A percentile compares a stretch with the other conserved stretches of the same genome.
Evolutionary conservation across 1,140 invertebrate genomes (phyloP).

Genomic region (Bicyclus anynana): DNA sequence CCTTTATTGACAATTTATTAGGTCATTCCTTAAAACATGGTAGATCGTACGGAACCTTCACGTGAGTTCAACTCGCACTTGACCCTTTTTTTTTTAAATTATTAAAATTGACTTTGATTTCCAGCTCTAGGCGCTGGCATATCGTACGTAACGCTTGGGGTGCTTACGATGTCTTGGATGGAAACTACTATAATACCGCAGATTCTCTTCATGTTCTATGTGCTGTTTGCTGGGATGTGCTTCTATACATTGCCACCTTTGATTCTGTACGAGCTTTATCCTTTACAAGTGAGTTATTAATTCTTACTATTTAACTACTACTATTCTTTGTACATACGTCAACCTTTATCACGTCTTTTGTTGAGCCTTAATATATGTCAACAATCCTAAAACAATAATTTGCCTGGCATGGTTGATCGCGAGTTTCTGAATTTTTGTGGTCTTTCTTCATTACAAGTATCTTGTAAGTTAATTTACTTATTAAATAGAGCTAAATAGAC

Average conservation of each 20-base stretch:
- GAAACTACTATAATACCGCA: conserved; percentile 30
- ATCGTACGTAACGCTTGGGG: conserved; percentile 22
- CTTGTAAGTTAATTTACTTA: no score
- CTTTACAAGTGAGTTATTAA: conserved; percentile 46
- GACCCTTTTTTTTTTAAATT: no score
- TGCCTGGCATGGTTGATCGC: no score
- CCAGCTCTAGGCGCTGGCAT: conserved; percentile 40
- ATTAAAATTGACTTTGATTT: conserved; percentile 4
- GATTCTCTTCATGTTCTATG: conserved; percentile 37
- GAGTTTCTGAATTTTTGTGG: no score
- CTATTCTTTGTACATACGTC: neutral
- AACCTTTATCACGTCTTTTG: no score
- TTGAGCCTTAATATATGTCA: no score
- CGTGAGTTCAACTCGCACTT: neutral
- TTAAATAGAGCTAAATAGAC: no score
- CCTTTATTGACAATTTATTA: no score
- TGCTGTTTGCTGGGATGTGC: conserved; percentile 39
- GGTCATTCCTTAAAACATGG: no score
- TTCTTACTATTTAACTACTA: neutral
- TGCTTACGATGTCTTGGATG: conserved; percentile 21
- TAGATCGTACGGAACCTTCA: no score
- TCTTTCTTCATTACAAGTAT: no score
- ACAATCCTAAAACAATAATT: no score
- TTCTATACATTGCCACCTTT: conserved; percentile 45
- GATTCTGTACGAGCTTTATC: conserved; percentile 52